Evolutionary conservation across 1,140 invertebrate species (phyloP).

Genomic region (Drosophila carrolli): DNA sequence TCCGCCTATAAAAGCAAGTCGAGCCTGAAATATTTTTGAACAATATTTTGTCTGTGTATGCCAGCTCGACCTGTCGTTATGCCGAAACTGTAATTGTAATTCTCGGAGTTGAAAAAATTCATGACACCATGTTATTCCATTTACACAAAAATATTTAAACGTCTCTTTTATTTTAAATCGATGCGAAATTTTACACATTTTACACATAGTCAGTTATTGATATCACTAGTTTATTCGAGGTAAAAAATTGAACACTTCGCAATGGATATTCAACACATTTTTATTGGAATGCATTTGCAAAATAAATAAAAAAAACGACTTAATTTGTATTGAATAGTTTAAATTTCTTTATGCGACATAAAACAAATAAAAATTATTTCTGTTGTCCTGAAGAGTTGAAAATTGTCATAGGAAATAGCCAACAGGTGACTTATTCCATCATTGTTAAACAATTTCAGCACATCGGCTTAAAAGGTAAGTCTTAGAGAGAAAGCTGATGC

Average conservation of each 20-base stretch:
- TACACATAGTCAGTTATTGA: slow-evolving; percentile 9
- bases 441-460: background rate
- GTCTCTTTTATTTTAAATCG: slow-evolving; percentile 1
- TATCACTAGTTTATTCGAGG: background rate
- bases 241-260: background rate
- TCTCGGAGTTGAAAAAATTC: slow-evolving; percentile 1
- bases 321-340: too few species aligned
- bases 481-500: background rate
- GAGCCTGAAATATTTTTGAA: slow-evolving; percentile 57
- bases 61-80: slow-evolving; percentile 2
- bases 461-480: background rate
- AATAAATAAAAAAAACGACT: too few species aligned
- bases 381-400: too few species aligned
- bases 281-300: background rate
- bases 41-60: slow-evolving; percentile 22
- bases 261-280: background rate
- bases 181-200: slow-evolving; percentile 7
- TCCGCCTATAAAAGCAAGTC: slow-evolving; percentile 59
- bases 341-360: too few species aligned
- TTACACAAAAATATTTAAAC: slow-evolving; percentile 14
- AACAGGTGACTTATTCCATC: too few species aligned
- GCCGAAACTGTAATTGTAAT: slow-evolving; percentile 26
- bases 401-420: too few species aligned
- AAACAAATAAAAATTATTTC: too few species aligned
- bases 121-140: slow-evolving; percentile 11